Evolutionary conservation across 2,797 vertebrate genomes (phyloP), one percentile per base, ranked within the genome.

Genomic region (Eulemur rubriventer): DNA sequence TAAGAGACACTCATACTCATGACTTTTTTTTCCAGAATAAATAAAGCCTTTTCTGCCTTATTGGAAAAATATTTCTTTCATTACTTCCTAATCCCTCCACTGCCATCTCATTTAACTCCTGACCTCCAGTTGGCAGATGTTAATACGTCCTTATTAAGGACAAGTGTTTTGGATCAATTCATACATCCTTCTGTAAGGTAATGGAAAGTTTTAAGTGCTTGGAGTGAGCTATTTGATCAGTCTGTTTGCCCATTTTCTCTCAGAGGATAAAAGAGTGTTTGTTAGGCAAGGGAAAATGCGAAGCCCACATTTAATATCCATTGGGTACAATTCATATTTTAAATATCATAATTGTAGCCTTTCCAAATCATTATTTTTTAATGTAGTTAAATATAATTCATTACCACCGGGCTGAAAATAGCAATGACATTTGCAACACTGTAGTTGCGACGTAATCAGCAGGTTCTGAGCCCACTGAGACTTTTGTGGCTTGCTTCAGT

Each of bases 321-420:
- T 28, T 89, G 70, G 89, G 92, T 91, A 52, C 86, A 91, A 94
- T 95, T 95, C 91, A 91, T 97, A 85, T 97, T 89, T 98, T 96
- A 97, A 97, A 97, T 93, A 94, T 92, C 88, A 91, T 97, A 97
- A 97, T 97, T 97, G 96, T 95, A 96, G 95, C 92, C 96, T 97
- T 97, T 97, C 94, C 91, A 95, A 94, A 78, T 97, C 94, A 97
- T 97, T 96, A 92, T 94, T 97, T 98, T 97, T 97, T 96, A 96
- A 97, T 95, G 94, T 38, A 69, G 96, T 94, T 96, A 97, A 97
- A 57, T 87, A 90, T 87, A 95, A 96, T 97, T 97, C 94, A 97
- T 97, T 97, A 97, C 84, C 92, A 52, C 0, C 0, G 26, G 78
- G 86, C 94, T 73, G 79, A 95, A 97, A 97, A 97, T 96, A 97